These are phyloP conservation scores for Diplosoma virens DNA, from an alignment of 23 tunicate species.

Conservation along the genomic window DNA sequence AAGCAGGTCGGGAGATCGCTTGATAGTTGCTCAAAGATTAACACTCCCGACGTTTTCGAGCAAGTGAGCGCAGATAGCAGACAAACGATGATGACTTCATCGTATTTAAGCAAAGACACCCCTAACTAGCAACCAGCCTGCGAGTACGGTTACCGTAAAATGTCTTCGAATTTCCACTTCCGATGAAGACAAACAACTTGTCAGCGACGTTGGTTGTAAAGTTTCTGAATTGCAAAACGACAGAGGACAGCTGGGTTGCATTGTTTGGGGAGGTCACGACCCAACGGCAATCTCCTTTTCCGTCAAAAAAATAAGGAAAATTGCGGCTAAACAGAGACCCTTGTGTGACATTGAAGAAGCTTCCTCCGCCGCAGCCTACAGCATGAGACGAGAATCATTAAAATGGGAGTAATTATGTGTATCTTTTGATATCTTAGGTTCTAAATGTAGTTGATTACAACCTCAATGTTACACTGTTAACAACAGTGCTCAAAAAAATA, in stretches of 20 bases:
- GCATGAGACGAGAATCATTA: neutral
- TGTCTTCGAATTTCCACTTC: slow-evolving; percentile 34
- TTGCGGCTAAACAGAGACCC: slow-evolving; percentile 50
- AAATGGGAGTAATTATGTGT: too few relatives aligned
- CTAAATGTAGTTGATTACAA: too few relatives aligned
- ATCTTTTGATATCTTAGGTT: too few relatives aligned
- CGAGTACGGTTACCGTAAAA: slow-evolving; percentile 32
- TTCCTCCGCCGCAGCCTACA: slow-evolving; percentile 71
- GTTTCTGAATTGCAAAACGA: slow-evolving; percentile 45
- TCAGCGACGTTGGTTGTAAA: slow-evolving; percentile 49
- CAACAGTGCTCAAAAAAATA: too few relatives aligned
- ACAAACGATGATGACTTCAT: too few relatives aligned
- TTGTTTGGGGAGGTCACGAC: slow-evolving; percentile 5
- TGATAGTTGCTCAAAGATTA: too few relatives aligned
- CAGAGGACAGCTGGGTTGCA: neutral
- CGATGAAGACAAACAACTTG: slow-evolving; percentile 35
- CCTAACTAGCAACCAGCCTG: too few relatives aligned
- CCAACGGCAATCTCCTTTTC: slow-evolving; percentile 88
- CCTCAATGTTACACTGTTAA: too few relatives aligned
- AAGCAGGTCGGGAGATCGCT: too few relatives aligned
- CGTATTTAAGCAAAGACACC: too few relatives aligned
- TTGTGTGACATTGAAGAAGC: slow-evolving; percentile 33
- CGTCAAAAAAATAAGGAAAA: slow-evolving; percentile 61
- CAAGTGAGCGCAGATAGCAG: too few relatives aligned
- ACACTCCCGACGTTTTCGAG: too few relatives aligned